Percentiles rank a stretch among this genome's conserved stretches.
These are phyloP conservation scores for Tenthredo amoena DNA, from an alignment of 2,888 invertebrate species.

Conservation along the genomic window DNA sequence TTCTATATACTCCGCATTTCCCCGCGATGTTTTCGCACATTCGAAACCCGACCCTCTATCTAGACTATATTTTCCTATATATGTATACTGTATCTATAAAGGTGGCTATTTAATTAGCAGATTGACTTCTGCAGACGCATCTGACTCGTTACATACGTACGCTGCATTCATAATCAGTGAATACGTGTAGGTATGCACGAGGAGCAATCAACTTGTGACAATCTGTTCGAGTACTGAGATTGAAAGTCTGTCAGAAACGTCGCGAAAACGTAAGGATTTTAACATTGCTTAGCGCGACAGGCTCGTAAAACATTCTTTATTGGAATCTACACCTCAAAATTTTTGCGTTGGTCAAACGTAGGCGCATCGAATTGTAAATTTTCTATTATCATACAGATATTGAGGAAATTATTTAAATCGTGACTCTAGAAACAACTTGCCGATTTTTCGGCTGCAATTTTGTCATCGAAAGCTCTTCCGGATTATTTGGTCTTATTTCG, in stretches of 20 bases:
- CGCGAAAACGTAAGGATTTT: neutral
- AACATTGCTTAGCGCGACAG: neutral
- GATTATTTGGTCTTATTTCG: too few relatives aligned
- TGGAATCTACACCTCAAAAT: neutral
- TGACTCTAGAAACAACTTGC: neutral
- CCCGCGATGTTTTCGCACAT: constrained; percentile 22
- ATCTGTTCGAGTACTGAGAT: constrained; percentile 1
- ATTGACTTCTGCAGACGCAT: neutral
- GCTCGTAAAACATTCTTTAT: neutral
- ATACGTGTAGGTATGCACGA: neutral
- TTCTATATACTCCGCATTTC: constrained; percentile 25
- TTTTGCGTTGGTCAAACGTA: neutral
- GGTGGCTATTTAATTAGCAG: constrained; percentile 19
- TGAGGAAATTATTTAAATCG: neutral
- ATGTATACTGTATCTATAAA: neutral
- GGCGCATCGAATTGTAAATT: neutral
- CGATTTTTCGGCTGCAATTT: too few relatives aligned
- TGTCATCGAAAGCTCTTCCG: too few relatives aligned
- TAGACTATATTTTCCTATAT: neutral
- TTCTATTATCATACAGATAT: neutral
- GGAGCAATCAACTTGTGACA: neutral
- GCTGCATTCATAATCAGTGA: neutral
- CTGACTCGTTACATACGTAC: neutral
- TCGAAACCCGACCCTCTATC: neutral
- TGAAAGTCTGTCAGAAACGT: neutral